Conservation (phyloP, 2,888 invertebrate species). For the Crepidodera aurea region DNA sequence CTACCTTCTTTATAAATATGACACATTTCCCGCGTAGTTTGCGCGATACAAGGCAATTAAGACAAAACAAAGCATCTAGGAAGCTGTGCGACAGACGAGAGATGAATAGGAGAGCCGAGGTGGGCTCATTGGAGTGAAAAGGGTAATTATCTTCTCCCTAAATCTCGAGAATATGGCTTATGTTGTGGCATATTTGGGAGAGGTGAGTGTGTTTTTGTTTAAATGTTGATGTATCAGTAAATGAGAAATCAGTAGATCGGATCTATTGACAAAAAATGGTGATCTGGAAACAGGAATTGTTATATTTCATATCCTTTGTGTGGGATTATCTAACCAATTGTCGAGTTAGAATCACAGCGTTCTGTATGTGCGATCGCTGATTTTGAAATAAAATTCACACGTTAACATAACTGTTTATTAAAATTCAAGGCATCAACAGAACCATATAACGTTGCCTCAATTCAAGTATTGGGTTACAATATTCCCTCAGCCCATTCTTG, state of each 20-base stretch:
- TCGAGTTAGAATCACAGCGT: no score
- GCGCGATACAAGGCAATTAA: constrained; percentile 41
- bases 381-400: no score
- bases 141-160: constrained; percentile 27
- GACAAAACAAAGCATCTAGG: constrained; percentile 40
- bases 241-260: background rate
- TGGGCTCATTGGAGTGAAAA: constrained; percentile 22
- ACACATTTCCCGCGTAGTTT: constrained; percentile 36
- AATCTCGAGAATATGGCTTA: constrained; percentile 27
- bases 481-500: no score
- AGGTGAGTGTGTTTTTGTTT: background rate
- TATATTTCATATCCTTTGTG: no score
- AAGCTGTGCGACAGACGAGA: constrained; percentile 38
- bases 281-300: no score
- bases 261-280: no score
- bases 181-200: constrained; percentile 8
- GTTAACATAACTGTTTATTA: no score
- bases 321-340: no score
- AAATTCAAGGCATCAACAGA: no score
- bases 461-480: no score
- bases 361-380: no score
- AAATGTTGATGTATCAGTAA: background rate
- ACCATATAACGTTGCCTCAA: no score
- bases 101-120: constrained; percentile 31
- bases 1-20: constrained; percentile 31